Evolutionary conservation across 2,888 invertebrate species (phyloP), one percentile per base, ranked within the genome.

Genomic region (Macrosoma leucophasiata): DNA sequence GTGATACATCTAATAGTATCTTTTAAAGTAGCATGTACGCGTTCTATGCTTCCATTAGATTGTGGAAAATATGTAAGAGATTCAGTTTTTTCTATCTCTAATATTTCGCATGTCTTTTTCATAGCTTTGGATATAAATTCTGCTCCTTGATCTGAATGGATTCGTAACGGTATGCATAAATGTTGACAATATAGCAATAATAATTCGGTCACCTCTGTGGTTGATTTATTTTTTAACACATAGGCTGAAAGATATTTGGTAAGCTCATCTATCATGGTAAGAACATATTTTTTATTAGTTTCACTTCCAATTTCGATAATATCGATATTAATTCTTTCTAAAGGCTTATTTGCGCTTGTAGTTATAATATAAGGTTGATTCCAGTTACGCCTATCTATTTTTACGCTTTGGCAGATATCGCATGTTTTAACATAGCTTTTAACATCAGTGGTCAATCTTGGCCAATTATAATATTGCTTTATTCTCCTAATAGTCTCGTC

Each of bases 391-490:
- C 26, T 11, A 25, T 43, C 32, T 14, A 36, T 44, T 27, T 44
- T 43, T 8, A 25, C 30, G 10, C 12, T 13, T 39, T 43, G 33
- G 23, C 41, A 42, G n/a, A 21, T 14, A 8, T 20, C 15, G 13
- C 40, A 42, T 15, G 36, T 28, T 24, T 20, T 27, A 6, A 41
- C 36, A 22, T 36, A 43, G 8, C 32, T 29, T 14, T 27, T 14
- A 3, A 43, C 42, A 8, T 43, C 38, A 7, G 24, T 24, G 29
- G 27, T 43, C 28, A 43, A 32, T 8, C 23, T 33, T 4, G 29
- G 17, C 44, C 41, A 44, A 5, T 30, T 22, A 12, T 43, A 43
- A 10, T 14, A 14, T 17, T 19, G 11, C 32, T 29, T 43, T 8
- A 43, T 43, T 17, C 32, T 26, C 25, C 32, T 23, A 11, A 36